Evolutionary conservation across 2,113 vertebrate species (phyloP), one percentile per base, ranked within the genome.

Genomic region (Pungitius pungitius): DNA sequence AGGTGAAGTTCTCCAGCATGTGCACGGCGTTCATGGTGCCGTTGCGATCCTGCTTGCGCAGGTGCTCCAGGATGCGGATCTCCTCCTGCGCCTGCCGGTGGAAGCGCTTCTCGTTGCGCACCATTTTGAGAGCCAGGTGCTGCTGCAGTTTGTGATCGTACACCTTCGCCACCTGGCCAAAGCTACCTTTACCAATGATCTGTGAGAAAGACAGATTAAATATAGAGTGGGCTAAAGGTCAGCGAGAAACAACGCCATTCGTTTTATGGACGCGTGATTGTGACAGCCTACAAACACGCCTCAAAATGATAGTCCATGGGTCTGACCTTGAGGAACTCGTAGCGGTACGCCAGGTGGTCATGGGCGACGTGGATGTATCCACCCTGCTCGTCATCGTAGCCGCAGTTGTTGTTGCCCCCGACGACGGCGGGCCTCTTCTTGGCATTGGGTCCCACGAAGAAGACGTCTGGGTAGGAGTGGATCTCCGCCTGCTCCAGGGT

Each of bases 1-100:
- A 99, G 49, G 97, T 99, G 93, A 99, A 99, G 89, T 97, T 96
- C 13, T 99, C 98, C 37, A 99, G 93, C 96, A 99, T 98, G 91
- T 99, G 98, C 73, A 99, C 97, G 0, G 96, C 95, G 0, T 99
- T 99, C 97, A 99, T 98, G 57, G 94, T 94, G 55, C 96, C 96
- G 0, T 95, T 97, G 43, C 96, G 97, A 67, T 99, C 98, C 87
- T 99, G 97, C 87, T 98, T 99, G 84, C 94, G 95, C 68, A 99
- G 93, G 77, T 99, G 97, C 87, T 99, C 97, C 89, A 99, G 89
- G 76, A 99, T 99, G 55, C 97, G 93, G 83, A 99, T 99, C 89
- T 99, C 98, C 87, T 99, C 98, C 0, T 97, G 96, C 0, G 98
- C 98, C 75, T 99, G 98, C 18, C 97, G 95, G 51, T 99, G 97